A percentile compares a stretch with the other conserved stretches of the same genome.
These are phyloP conservation scores for Pachymerium ferrugineum DNA, from an alignment of 2,888 invertebrate species.

Conservation along the genomic window DNA sequence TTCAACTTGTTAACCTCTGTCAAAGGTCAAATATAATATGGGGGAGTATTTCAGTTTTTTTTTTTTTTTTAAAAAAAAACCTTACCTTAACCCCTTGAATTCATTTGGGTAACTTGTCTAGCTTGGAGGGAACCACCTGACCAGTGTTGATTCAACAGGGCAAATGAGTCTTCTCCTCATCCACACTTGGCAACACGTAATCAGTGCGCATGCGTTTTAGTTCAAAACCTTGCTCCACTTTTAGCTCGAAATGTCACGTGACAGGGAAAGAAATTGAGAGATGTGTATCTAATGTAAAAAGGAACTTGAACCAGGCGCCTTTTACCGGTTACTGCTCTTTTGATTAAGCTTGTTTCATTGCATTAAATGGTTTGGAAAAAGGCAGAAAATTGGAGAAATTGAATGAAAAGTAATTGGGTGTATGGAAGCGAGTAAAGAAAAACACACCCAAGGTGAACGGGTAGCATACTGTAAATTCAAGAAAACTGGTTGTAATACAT, in stretches of 20 bases:
- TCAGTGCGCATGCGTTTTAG: constrained; percentile 1
- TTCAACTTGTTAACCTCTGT: too few species aligned
- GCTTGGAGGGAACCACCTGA: neutral
- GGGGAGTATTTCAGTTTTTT: neutral
- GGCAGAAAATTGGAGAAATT: neutral
- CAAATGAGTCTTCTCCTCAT: constrained; percentile 10
- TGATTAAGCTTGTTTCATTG: neutral
- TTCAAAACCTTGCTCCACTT: neutral
- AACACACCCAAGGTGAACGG: too few species aligned
- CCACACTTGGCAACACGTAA: constrained; percentile 3
- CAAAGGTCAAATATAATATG: neutral
- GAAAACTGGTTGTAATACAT: too few species aligned
- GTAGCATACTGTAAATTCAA: too few species aligned
- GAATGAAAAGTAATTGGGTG: too few species aligned
- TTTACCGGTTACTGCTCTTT: neutral
- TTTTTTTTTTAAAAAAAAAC: neutral
- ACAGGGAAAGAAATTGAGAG: neutral
- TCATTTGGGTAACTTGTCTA: neutral
- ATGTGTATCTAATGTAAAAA: neutral
- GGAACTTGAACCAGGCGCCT: constrained; percentile 7
- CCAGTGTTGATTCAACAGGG: neutral
- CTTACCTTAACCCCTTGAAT: neutral
- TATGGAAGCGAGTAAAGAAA: too few species aligned
- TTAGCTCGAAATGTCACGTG: neutral
- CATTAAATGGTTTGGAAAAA: too few species aligned